These are phyloP conservation scores for Sebastiscus albofasciatus DNA, from an alignment of 2,797 vertebrate genomes.

Conservation along the genomic window DNA sequence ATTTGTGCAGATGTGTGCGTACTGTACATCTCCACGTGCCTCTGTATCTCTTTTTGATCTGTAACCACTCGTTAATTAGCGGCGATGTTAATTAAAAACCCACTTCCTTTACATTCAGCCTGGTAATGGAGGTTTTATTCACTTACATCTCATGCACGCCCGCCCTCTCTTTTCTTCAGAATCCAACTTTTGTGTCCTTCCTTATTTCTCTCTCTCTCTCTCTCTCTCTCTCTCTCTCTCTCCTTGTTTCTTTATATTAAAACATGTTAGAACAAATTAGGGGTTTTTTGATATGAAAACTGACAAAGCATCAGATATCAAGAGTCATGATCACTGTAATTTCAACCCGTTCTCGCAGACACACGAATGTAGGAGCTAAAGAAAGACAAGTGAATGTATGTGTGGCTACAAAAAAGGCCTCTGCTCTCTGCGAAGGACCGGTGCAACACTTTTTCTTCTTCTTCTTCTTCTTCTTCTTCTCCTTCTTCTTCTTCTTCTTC, in stretches of 20 bases:
- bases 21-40: not conserved
- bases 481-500: no score
- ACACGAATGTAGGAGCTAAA: slow-evolving; percentile 6
- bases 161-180: slow-evolving; percentile 17
- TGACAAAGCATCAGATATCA: slow-evolving; percentile 29
- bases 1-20: not conserved
- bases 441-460: slow-evolving; percentile 20
- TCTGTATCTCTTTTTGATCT: slow-evolving; percentile 54
- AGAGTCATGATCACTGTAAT: slow-evolving; percentile 33
- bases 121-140: slow-evolving; percentile 62
- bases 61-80: slow-evolving; percentile 60
- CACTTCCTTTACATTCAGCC: slow-evolving; percentile 60
- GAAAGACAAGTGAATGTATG: slow-evolving; percentile 20
- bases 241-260: slow-evolving; percentile 35
- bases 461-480: not conserved
- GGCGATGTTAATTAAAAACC: slow-evolving; percentile 65
- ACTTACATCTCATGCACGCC: slow-evolving; percentile 49
- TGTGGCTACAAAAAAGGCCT: slow-evolving; percentile 35
- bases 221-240: not conserved
- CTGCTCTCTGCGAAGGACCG: slow-evolving; percentile 10
- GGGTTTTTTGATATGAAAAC: slow-evolving; percentile 21
- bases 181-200: slow-evolving; percentile 36
- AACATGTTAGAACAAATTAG: slow-evolving; percentile 39
- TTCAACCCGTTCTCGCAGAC: slow-evolving; percentile 1
- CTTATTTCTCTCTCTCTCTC: not conserved